Conservation (phyloP, 2,888 invertebrate genomes). For the Serripes groenlandicus region DNA sequence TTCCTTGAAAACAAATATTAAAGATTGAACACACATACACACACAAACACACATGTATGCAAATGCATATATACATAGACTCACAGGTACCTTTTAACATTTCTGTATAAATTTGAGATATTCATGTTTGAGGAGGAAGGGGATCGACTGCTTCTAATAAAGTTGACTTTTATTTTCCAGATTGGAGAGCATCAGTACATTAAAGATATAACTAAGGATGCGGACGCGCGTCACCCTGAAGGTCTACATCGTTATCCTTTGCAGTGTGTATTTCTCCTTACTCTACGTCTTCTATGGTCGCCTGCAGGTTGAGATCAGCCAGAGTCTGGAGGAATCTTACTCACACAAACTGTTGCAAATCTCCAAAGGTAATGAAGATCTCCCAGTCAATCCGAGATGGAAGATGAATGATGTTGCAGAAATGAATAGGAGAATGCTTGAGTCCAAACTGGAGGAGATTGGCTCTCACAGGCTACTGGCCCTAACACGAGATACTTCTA, state of each 20-base stretch:
- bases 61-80: too few species aligned
- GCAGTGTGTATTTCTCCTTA: slow-evolving; percentile 71
- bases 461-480: slow-evolving; percentile 1
- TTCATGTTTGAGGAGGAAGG: too few species aligned
- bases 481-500: neutral
- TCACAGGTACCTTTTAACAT: too few species aligned
- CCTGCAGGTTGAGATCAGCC: slow-evolving; percentile 69
- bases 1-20: too few species aligned
- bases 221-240: slow-evolving; percentile 35
- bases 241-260: slow-evolving; percentile 65
- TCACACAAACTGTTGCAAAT: neutral
- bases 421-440: slow-evolving; percentile 34
- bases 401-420: slow-evolving; percentile 9
- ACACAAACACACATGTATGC: too few species aligned
- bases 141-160: too few species aligned
- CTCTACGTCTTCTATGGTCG: slow-evolving; percentile 74
- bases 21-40: too few species aligned
- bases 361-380: neutral
- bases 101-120: too few species aligned
- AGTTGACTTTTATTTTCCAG: neutral
- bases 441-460: slow-evolving; percentile 20
- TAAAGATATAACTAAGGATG: neutral
- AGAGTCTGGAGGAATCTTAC: neutral
- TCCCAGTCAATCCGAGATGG: neutral
- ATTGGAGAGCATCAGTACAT: neutral